phyloP scores from a whole-genome alignment of 2,888 invertebrate genomes.

The Pilophorus perplexus region DNA sequence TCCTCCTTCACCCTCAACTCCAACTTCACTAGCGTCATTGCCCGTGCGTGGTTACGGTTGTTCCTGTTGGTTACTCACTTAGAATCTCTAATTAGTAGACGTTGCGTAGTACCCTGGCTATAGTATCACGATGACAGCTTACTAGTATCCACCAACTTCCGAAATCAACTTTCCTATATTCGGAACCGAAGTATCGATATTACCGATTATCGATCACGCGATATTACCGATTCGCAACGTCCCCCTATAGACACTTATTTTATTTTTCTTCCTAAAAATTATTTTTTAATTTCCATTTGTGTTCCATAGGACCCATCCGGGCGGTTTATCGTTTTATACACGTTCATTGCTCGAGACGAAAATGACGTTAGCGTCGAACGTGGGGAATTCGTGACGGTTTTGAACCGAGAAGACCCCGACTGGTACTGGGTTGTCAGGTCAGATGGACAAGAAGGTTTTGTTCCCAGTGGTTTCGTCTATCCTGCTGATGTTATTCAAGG shows the following conservation, averaged over 20 bases:
- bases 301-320: constrained; percentile 75
- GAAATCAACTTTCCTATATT: no score
- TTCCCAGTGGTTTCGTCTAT: constrained; percentile 91
- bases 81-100: no score
- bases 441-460: constrained; percentile 92
- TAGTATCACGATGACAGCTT: no score
- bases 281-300: neutral
- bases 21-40: no score
- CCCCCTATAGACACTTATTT: neutral
- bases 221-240: no score
- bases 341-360: constrained; percentile 88
- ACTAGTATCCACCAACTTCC: no score
- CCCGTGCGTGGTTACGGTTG: no score
- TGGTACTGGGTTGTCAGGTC: constrained; percentile 95
- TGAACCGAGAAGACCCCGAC: constrained; percentile 91
- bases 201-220: no score
- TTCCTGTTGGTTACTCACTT: no score
- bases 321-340: constrained; percentile 86
- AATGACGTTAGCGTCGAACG: constrained; percentile 91
- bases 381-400: constrained; percentile 92
- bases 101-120: no score
- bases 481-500: constrained; percentile 76
- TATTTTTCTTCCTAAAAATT: neutral
- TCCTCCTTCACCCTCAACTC: no score
- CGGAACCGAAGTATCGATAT: no score